Conservation (phyloP, 2,113 vertebrate species). For the Mungos mungo region DNA sequence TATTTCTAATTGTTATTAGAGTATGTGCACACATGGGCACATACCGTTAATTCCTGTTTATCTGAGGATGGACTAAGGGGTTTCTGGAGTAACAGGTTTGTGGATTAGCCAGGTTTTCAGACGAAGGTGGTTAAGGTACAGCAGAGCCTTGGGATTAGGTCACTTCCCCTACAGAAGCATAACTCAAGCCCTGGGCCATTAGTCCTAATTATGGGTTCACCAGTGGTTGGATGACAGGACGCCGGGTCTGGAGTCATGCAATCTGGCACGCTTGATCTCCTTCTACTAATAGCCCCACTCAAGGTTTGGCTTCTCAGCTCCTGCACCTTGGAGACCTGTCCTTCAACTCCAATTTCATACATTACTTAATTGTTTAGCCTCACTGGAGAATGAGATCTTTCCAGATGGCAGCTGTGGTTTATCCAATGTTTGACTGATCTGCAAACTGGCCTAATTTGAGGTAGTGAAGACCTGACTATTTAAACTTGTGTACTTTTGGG, state of each 20-base stretch:
- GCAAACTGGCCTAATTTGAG: not conserved
- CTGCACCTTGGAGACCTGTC: not conserved
- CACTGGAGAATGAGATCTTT: not conserved
- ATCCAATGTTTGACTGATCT: not conserved
- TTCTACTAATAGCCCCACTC: not conserved
- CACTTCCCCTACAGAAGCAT: not conserved
- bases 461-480: not conserved
- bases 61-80: not conserved
- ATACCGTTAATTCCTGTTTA: conserved; percentile 1
- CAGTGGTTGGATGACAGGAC: not conserved
- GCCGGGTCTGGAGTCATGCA: not conserved
- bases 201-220: not conserved
- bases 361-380: not conserved
- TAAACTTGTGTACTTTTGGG: not conserved
- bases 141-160: not conserved
- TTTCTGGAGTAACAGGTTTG: not conserved
- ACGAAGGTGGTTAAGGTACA: not conserved
- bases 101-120: not conserved
- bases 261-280: not conserved
- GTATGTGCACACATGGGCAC: not conserved
- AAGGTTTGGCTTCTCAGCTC: not conserved
- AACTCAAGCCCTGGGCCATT: not conserved
- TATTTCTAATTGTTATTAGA: conserved; percentile 23
- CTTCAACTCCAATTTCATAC: not conserved
- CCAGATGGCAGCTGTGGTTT: not conserved